Evolutionary conservation across 2,113 vertebrate species (phyloP).

Genomic region (Myanophis thanlyinensis): DNA sequence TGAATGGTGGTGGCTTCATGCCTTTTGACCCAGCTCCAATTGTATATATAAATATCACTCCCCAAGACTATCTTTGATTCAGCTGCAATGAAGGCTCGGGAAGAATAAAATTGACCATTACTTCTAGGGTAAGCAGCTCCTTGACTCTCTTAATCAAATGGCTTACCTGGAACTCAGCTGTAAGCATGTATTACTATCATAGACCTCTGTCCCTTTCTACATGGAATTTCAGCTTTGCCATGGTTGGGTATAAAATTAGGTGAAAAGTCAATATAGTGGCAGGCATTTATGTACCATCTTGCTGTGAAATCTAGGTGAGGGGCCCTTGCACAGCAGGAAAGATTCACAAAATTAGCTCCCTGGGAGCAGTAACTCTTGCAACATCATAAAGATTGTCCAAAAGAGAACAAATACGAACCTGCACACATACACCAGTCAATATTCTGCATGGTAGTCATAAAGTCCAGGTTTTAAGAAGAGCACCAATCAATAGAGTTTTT

Average conservation of each 20-base stretch:
- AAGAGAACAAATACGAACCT: not conserved
- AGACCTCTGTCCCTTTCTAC: not conserved
- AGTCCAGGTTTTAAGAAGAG: not conserved
- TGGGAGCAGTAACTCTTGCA: not conserved
- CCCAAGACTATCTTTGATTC: not conserved
- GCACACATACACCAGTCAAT: not conserved
- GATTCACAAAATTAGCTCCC: not conserved
- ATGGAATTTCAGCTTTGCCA: not conserved
- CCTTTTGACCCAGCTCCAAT: conserved; percentile 6
- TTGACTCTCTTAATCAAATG: not conserved
- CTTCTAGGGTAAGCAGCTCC: not conserved
- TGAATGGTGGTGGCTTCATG: not conserved
- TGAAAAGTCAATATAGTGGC: not conserved
- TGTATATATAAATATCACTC: not conserved
- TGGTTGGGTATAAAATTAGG: not conserved
- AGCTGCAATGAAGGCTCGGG: not conserved
- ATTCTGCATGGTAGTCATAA: not conserved
- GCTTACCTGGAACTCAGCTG: not conserved
- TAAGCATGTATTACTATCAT: not conserved
- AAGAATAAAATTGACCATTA: not conserved
- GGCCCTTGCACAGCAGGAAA: not conserved
- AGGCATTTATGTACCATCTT: not conserved
- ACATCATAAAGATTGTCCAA: not conserved
- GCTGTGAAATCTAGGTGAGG: not conserved
- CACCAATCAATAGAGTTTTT: not conserved